Evolutionary conservation across 1,140 invertebrate genomes (phyloP), one percentile per base, ranked within the genome.

Genomic region (Galendromus occidentalis): DNA sequence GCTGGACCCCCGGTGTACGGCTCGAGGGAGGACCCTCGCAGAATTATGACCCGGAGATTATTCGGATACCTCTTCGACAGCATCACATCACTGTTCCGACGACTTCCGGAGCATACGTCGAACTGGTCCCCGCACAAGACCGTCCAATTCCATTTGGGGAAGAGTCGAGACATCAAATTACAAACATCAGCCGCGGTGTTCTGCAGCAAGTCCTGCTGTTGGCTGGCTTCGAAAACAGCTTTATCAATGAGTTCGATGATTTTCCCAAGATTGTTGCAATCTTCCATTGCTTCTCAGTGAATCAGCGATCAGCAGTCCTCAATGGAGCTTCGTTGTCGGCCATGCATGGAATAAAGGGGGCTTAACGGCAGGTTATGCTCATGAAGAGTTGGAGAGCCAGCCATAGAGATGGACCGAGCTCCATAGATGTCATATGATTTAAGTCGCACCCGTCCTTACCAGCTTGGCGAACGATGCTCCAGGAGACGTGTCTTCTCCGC

Each of bases 71-170:
- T 59, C 25, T 33, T n/a, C 25, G 25, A 12, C 4, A 20, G 33
- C 51, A 59, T 59, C 4, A 59, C 51, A 9, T 59, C 51, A 2
- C 51, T 25, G 33, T 59, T 59, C 25, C 33, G 25, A 29, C 20
- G 51, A 59, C 51, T 22, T 9, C 25, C 51, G 25, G 14, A 20
- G 33, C 51, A 29, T 5, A 59, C 51, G 14, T 59, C 51, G 22
- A 29, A 59, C 33, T 59, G n/a, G 1, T 59, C 51, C 17, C 51
- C 51, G 22, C 51, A 59, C 51, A 59, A 22, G 9, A 59, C 51
- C 12, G 51, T 59, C 51, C 51, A 59, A 59, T 59, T 59, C 51
- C 51, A 59, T 33, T 59, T 59, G 4, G 51, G 33, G 22, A 29
- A 25, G 2, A 29, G 25, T 17, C 33, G 51, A 5, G 51, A 59